A percentile compares a stretch with the other conserved stretches of the same genome.
Conservation (phyloP, 2,113 vertebrate species). For the Phodopus roborovskii region DNA sequence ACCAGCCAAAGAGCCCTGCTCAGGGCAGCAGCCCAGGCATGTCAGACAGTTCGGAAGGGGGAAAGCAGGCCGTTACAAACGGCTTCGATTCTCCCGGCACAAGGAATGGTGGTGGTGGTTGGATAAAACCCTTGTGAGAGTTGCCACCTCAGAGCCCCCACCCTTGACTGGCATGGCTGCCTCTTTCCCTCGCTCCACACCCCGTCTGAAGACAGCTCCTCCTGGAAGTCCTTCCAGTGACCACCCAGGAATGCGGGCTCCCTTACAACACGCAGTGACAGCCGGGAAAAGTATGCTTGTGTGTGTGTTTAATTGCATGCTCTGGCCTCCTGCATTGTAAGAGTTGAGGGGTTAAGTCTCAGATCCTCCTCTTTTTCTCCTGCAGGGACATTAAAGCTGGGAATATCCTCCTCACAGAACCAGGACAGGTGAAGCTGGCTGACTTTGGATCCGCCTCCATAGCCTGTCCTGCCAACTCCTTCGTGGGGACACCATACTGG, state of each 20-base stretch:
- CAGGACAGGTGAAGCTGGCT: constrained; percentile 98
- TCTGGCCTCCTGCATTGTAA: constrained; percentile 71
- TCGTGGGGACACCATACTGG: constrained; percentile 99
- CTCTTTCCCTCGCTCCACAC: constrained; percentile 46
- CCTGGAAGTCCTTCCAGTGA: constrained; percentile 68
- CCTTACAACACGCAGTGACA: constrained; percentile 54
- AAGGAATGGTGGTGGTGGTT: not conserved
- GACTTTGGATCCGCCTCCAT: constrained; percentile 99
- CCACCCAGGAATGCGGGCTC: constrained; percentile 53
- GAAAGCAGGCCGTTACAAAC: constrained; percentile 41
- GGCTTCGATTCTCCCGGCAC: not conserved
- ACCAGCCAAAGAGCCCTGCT: constrained; percentile 67
- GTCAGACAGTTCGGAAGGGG: constrained; percentile 6
- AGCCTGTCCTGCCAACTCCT: constrained; percentile 98
- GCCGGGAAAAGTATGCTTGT: constrained; percentile 56
- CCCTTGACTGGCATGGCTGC: constrained; percentile 42
- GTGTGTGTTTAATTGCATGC: constrained; percentile 72
- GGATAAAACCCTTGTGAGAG: constrained; percentile 18
- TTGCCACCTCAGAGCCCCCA: constrained; percentile 24
- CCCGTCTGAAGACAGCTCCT: constrained; percentile 50
- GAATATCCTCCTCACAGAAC: constrained; percentile 99
- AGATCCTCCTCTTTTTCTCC: constrained; percentile 59
- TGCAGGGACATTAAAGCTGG: constrained; percentile 99
- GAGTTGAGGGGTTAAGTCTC: constrained; percentile 62
- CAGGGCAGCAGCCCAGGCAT: constrained; percentile 51